Evolutionary conservation across 2,113 vertebrate species (phyloP).

Genomic region (Crotalus horridus): DNA sequence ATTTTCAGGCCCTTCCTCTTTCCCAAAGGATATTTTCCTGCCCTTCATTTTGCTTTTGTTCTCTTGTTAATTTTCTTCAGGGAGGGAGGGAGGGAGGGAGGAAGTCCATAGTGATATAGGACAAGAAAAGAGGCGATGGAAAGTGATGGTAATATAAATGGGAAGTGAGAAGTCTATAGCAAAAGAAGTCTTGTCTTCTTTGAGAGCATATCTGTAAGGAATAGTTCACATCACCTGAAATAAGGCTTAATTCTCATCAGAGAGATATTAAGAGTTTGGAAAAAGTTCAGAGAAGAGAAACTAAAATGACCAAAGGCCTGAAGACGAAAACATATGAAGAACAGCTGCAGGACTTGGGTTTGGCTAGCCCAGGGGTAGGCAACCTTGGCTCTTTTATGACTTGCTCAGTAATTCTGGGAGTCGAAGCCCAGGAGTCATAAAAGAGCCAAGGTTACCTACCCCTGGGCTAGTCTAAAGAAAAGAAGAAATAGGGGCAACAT

Average conservation of each 20-base stretch:
- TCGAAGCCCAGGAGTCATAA: too few relatives aligned
- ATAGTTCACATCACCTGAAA: neutral
- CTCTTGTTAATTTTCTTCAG: neutral
- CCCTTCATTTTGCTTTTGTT: neutral
- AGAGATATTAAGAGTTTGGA: too few relatives aligned
- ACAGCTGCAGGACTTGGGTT: too few relatives aligned
- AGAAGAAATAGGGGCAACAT: too few relatives aligned
- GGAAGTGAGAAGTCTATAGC: neutral
- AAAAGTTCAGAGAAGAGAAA: too few relatives aligned
- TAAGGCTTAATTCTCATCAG: neutral
- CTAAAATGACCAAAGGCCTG: too few relatives aligned
- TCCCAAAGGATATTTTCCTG: neutral
- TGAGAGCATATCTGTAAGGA: neutral
- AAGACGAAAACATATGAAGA: too few relatives aligned
- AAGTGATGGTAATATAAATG: neutral
- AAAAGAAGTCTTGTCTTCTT: neutral
- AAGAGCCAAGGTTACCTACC: too few relatives aligned
- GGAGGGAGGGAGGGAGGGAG: neutral
- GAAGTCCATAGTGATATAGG: neutral
- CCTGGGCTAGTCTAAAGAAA: too few relatives aligned
- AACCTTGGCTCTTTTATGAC: too few relatives aligned
- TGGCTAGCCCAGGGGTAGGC: too few relatives aligned
- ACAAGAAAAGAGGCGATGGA: neutral
- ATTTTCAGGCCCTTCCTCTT: constrained; percentile 20
- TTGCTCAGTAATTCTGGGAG: too few relatives aligned